Evolutionary conservation across 2,888 invertebrate species (phyloP).

Genomic region (Podotricha telesiphe): DNA sequence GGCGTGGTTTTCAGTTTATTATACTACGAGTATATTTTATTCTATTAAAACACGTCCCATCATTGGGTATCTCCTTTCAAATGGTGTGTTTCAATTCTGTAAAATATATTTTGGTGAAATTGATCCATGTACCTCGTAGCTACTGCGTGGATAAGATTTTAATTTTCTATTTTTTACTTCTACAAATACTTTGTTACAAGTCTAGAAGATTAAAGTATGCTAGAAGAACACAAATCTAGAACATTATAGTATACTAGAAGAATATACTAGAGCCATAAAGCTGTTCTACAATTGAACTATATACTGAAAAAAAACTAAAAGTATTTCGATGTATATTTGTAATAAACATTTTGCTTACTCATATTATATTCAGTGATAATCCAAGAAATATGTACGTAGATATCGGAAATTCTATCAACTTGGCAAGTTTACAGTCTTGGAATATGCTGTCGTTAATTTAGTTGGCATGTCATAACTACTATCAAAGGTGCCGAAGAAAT

Average conservation of each 20-base stretch:
- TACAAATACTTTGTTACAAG: too few species aligned
- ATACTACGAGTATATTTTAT: background rate
- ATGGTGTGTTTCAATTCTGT: background rate
- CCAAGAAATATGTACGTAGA: background rate
- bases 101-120: too few species aligned
- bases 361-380: background rate
- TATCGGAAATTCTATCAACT: constrained; percentile 6
- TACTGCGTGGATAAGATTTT: too few species aligned
- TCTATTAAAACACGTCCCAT: background rate
- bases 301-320: background rate
- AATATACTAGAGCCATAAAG: too few species aligned
- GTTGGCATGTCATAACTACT: constrained; percentile 21
- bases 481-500: constrained; percentile 21
- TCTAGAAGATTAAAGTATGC: too few species aligned
- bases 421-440: constrained; percentile 22
- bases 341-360: background rate
- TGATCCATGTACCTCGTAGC: too few species aligned
- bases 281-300: too few species aligned
- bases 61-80: background rate
- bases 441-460: constrained; percentile 23
- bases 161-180: too few species aligned
- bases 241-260: too few species aligned
- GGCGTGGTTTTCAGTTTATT: too few species aligned
- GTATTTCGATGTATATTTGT: background rate
- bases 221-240: too few species aligned